A percentile compares a stretch with the other conserved stretches of the same genome.
Evolutionary conservation across 2,888 invertebrate species (phyloP).

Genomic region (Tetheella fluctuosa): DNA sequence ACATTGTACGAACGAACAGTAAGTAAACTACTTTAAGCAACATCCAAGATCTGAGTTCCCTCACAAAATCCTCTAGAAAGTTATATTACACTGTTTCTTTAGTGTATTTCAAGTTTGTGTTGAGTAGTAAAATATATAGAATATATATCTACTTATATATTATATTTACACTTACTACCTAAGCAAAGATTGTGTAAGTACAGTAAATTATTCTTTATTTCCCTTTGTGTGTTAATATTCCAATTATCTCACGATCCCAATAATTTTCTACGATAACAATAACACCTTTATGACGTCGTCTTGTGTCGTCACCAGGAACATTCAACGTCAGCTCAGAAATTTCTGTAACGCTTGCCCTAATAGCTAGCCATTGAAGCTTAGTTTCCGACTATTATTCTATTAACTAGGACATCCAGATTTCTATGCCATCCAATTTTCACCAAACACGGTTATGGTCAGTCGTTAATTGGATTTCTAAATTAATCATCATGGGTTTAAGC

Average conservation of each 20-base stretch:
- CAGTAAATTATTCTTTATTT: neutral
- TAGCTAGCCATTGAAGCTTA: neutral
- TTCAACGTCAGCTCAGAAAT: neutral
- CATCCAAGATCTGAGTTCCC: no score
- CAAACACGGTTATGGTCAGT: neutral
- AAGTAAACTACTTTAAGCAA: no score
- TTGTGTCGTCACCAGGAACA: neutral
- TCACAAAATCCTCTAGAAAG: no score
- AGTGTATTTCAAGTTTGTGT: no score
- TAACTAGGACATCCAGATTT: neutral
- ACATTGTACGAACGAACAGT: no score
- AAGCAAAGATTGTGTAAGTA: neutral
- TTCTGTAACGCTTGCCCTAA: neutral
- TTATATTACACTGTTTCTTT: no score
- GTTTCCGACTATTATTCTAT: neutral
- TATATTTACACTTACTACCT: no score
- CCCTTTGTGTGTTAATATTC: no score
- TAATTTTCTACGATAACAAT: neutral
- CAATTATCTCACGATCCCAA: neutral
- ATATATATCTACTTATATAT: no score
- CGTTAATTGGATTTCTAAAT: neutral
- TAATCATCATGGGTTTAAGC: no score
- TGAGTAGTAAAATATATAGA: no score
- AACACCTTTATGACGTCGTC: neutral
- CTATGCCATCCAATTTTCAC: neutral